Evolutionary conservation across 2,888 invertebrate species (phyloP).

Genomic region (Serripes groenlandicus): DNA sequence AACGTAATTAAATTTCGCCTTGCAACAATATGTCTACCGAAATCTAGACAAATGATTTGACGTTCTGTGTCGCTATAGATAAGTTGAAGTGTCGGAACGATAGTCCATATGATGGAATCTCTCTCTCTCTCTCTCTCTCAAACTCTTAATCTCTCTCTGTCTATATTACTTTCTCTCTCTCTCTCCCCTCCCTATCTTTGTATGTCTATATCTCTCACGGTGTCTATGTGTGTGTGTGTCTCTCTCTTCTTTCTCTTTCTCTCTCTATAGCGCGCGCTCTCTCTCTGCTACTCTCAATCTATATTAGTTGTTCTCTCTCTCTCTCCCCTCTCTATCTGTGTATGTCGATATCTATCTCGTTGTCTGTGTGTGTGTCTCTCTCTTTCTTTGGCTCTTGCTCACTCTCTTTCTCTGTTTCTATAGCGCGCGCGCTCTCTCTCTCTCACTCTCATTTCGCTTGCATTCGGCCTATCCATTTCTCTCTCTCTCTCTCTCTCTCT

Average conservation of each 20-base stretch:
- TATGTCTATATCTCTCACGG: conserved; percentile 12
- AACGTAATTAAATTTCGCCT: no score
- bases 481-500: conserved; percentile 10
- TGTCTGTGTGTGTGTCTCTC: neutral
- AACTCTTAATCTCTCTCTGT: neutral
- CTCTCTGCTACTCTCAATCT: neutral
- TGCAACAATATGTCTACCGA: no score
- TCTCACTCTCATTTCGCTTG: neutral
- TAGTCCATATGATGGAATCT: no score
- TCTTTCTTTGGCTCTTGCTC: conserved; percentile 1
- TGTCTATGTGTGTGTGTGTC: conserved; percentile 4
- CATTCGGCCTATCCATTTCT: neutral
- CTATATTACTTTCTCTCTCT: conserved; percentile 12
- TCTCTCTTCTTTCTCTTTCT: neutral
- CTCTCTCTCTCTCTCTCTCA: conserved; percentile 18
- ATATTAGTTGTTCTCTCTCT: neutral
- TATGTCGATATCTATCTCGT: neutral
- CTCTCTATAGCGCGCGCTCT: neutral
- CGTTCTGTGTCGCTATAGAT: no score
- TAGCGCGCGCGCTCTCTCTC: neutral
- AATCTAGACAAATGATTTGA: no score
- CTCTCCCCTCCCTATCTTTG: neutral
- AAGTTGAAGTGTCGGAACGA: no score
- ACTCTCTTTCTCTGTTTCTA: conserved; percentile 7
- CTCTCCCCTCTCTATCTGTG: neutral